Conservation (phyloP, 2,113 vertebrate genomes). For the Macaca fascicularis region T2T-MFA8v1.1 NC_132903.1:3280501-3281000, state of each 20-base stretch:
- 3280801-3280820: conserved; percentile 96
- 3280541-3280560: conserved; percentile 92
- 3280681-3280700: conserved; percentile 94
- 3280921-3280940: too few relatives aligned
- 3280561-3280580: conserved; percentile 91
- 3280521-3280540: conserved; percentile 95
- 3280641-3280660: conserved; percentile 91
- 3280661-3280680: conserved; percentile 92
- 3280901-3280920: too few relatives aligned
- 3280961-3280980: too few relatives aligned
- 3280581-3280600: conserved; percentile 95
- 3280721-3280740: conserved; percentile 97
- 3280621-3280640: conserved; percentile 85
- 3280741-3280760: conserved; percentile 98
- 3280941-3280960: too few relatives aligned
- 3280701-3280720: conserved; percentile 92
- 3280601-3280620: conserved; percentile 92
- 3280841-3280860: conserved; percentile 99
- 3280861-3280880: conserved; percentile 90
- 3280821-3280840: conserved; percentile 99
- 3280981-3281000: too few relatives aligned
- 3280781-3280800: conserved; percentile 99
- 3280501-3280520: conserved; percentile 97
- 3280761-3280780: conserved; percentile 99
- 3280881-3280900: too few relatives aligned